Evolutionary conservation across 2,113 vertebrate species (phyloP).

Genomic region (Forbesichthys papilliferus): DNA sequence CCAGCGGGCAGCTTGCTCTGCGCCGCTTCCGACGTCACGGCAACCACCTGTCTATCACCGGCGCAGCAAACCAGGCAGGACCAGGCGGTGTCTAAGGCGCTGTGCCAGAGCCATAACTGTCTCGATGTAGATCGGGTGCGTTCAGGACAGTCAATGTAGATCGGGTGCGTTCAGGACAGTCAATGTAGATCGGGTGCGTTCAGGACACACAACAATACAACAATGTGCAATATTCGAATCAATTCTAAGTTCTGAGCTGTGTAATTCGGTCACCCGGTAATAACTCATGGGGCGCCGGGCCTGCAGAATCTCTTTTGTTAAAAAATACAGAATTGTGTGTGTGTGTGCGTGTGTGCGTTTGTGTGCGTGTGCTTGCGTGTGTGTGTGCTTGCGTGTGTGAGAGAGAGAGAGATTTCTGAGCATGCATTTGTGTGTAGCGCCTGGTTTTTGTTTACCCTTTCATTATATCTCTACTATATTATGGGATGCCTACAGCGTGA

Average conservation of each 20-base stretch:
- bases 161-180: too few relatives aligned
- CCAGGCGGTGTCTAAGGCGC: constrained; percentile 53
- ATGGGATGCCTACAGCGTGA: constrained; percentile 82
- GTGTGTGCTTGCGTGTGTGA: constrained; percentile 28
- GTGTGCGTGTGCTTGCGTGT: constrained; percentile 23
- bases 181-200: too few relatives aligned
- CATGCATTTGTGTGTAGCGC: constrained; percentile 78
- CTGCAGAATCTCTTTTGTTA: constrained; percentile 74
- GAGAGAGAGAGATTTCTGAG: constrained; percentile 66
- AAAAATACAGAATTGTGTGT: constrained; percentile 69
- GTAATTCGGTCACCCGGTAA: constrained; percentile 79
- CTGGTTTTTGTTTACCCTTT: constrained; percentile 88
- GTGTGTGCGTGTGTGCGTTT: background rate
- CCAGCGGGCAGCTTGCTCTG: constrained; percentile 65
- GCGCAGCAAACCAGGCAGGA: constrained; percentile 57
- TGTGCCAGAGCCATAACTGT: too few relatives aligned
- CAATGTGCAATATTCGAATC: constrained; percentile 39
- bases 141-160: too few relatives aligned
- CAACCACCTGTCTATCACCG: constrained; percentile 58
- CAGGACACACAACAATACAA: constrained; percentile 14
- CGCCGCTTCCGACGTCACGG: constrained; percentile 45
- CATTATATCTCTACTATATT: constrained; percentile 83
- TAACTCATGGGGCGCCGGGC: constrained; percentile 71
- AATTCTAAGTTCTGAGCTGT: constrained; percentile 62
- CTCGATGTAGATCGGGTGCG: too few relatives aligned